Base-by-base conservation (phyloP, 2,113 vertebrate species). In the Ranitomeya variabilis region DNA sequence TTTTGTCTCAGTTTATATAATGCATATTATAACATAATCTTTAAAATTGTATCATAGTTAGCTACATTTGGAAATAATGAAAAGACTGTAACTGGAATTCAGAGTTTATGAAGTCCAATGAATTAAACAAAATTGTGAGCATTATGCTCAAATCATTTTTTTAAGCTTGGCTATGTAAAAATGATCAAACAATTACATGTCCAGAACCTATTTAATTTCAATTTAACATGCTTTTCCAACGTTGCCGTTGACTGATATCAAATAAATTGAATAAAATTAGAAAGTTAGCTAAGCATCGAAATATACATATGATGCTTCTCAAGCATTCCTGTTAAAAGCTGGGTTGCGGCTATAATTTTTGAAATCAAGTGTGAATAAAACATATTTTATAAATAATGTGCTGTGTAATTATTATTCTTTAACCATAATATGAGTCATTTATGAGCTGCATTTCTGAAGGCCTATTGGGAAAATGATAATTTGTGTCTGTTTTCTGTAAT, bases 161-260 rank as follows among this genome's bases (percentile, higher is more conserved):
- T 95, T 96, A 95, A 95, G 94, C 94, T 95, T 93, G 93, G 93
- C 92, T 95, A 95, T 96, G 95, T 95, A 96, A 94, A 95, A 96
- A 95, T 95, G 95, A 96, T 95, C 95, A 95, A 93, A 95, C 94
- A 96, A 96, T 95, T 95, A 95, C 93, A 95, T 95, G 94, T 96
- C 95, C 94, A 94, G 95, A 95, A 96, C 95, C 94, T 95, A 94
- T 95, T 95, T 95, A 96, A 94, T 94, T 95, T 94, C 94, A 95
- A 95, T 96, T 96, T 95, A 96, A 87, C 93, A 93, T 94, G 94
- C 94, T 91, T 95, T 95, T 94, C 94, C 94, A 94, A 93, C 84
- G 93, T 91, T 92, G 92, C 93, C 95, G 93, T 95, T 95, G 93
- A 95, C 94, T 95, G 95, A 95, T 95, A 95, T 91, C 91, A 94